phyloP scores from a whole-genome alignment of 2,797 vertebrate genomes.

The Sebastes vulpes region DNA sequence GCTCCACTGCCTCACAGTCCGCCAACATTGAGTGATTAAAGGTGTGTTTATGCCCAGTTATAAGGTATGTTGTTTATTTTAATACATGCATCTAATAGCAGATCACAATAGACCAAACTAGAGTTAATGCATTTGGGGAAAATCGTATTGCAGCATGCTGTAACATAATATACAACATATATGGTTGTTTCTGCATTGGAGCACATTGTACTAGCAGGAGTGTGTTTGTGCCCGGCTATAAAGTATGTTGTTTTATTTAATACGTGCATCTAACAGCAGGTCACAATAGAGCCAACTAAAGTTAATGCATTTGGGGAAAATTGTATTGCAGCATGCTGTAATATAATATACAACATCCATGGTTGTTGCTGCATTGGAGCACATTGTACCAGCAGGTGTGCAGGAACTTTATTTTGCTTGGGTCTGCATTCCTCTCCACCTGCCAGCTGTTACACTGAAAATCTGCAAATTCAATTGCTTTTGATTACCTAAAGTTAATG shows the following conservation, averaged over 20 bases:
- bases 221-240: neutral
- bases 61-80: neutral
- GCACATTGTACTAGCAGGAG: neutral
- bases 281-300: too few species aligned
- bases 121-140: neutral
- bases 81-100: neutral
- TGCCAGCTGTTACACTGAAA: neutral
- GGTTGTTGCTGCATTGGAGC: neutral
- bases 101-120: neutral
- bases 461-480: neutral
- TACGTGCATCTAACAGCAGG: too few species aligned
- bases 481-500: neutral
- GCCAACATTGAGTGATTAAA: neutral
- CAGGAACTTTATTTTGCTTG: neutral
- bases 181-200: neutral
- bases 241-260: too few species aligned
- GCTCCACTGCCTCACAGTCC: neutral
- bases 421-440: neutral
- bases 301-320: neutral
- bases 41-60: neutral
- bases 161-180: neutral
- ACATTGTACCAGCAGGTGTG: neutral
- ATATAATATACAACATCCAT: neutral
- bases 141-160: neutral
- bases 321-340: neutral